These are phyloP conservation scores for Iphiclides podalirius DNA, from an alignment of 2,888 invertebrate species.

Conservation along the genomic window DNA sequence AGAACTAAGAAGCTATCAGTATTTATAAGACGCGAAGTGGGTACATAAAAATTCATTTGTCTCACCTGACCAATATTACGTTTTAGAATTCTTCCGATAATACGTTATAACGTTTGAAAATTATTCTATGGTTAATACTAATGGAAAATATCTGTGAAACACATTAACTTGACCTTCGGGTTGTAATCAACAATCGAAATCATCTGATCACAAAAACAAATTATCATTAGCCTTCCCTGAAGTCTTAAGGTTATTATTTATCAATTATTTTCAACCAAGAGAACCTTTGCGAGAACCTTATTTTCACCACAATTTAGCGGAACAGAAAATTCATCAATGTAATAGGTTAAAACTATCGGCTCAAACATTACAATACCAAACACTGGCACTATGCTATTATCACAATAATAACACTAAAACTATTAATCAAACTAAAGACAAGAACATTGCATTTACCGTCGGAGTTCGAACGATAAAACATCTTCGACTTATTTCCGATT, in stretches of 20 bases:
- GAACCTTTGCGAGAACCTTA: constrained; percentile 60
- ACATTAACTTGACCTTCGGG: constrained; percentile 49
- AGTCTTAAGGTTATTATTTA: constrained; percentile 32
- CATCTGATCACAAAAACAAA: constrained; percentile 61
- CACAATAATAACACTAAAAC: constrained; percentile 70
- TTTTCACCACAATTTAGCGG: constrained; percentile 48
- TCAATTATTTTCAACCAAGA: constrained; percentile 30
- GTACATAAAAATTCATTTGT: constrained; percentile 15
- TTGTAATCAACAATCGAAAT: constrained; percentile 49
- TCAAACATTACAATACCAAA: constrained; percentile 60
- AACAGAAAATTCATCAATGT: constrained; percentile 51
- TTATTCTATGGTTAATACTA: constrained; percentile 28
- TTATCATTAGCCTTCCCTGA: constrained; percentile 38
- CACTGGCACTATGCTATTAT: constrained; percentile 65
- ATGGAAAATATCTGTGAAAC: constrained; percentile 42
- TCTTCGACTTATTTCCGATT: constrained; percentile 78
- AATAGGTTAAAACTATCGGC: constrained; percentile 69
- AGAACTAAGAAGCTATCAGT: background rate
- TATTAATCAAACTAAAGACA: constrained; percentile 76
- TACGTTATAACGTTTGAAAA: constrained; percentile 25
- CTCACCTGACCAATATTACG: constrained; percentile 3
- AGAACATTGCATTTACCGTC: constrained; percentile 81
- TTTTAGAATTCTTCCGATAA: background rate
- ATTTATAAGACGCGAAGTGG: constrained; percentile 6
- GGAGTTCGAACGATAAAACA: constrained; percentile 81